These are phyloP conservation scores for Dasyurus viverrinus DNA, from an alignment of 2,113 vertebrate species.

Conservation along the genomic window DNA sequence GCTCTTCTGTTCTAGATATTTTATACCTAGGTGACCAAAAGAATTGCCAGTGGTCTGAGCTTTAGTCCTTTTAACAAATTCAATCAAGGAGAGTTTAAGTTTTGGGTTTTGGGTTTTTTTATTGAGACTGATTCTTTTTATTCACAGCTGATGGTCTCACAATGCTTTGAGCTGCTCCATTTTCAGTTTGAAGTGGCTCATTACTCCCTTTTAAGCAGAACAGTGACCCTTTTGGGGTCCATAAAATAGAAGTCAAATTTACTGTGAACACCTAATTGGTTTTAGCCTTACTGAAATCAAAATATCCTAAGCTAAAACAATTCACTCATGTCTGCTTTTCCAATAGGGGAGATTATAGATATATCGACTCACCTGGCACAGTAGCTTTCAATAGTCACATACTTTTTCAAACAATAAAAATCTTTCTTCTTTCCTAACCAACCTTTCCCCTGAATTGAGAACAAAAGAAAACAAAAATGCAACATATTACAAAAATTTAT, in stretches of 20 bases:
- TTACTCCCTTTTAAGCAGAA: background rate
- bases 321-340: background rate
- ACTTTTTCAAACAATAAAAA: background rate
- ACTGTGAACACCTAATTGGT: background rate
- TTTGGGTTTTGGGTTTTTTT: background rate
- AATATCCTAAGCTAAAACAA: background rate
- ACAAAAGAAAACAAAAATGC: background rate
- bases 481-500: background rate
- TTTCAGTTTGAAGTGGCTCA: background rate
- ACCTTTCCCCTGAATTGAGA: background rate
- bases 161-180: background rate
- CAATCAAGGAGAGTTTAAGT: too few relatives aligned
- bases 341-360: background rate
- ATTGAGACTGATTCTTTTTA: background rate
- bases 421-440: background rate
- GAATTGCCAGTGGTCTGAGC: too few relatives aligned
- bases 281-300: background rate
- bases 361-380: background rate
- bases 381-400: background rate
- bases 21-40: too few relatives aligned
- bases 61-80: too few relatives aligned
- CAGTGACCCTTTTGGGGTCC: background rate
- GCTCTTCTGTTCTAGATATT: too few relatives aligned
- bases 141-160: background rate
- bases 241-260: background rate